Evolutionary conservation across 23 tunicate species (phyloP).

Genomic region (Diplosoma virens): DNA sequence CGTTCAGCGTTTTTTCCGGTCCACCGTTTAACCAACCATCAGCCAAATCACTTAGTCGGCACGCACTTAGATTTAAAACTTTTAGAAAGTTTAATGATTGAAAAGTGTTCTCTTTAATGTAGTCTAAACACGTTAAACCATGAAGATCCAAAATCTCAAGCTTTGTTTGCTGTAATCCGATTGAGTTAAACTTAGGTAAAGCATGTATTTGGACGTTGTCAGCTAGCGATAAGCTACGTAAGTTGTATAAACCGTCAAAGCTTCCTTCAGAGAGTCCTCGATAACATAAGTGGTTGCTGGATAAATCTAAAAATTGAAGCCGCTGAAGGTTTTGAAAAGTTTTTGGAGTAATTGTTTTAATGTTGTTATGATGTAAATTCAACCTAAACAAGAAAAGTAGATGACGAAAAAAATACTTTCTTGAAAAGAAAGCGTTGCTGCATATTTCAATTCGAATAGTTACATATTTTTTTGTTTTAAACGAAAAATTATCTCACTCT

Average conservation of each 20-base stretch:
- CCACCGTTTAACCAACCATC: conserved; percentile 82
- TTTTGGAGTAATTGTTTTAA: conserved; percentile 12
- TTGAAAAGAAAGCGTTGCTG: too few species aligned
- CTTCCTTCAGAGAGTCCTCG: conserved; percentile 16
- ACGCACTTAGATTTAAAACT: conserved; percentile 48
- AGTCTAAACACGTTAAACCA: conserved; percentile 7
- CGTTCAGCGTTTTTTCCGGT: conserved; percentile 37
- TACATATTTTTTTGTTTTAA: too few species aligned
- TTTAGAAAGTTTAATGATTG: background rate
- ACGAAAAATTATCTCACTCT: too few species aligned
- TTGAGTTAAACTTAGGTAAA: background rate
- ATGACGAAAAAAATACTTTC: too few species aligned
- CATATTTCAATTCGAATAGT: too few species aligned
- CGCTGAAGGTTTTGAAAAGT: conserved; percentile 25
- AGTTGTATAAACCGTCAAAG: background rate
- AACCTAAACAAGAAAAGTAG: conserved; percentile 56
- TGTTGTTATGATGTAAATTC: conserved; percentile 59
- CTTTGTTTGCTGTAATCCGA: conserved; percentile 14
- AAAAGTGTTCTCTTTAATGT: conserved; percentile 25
- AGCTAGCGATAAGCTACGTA: conserved; percentile 31
- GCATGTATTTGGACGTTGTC: background rate
- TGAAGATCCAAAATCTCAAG: conserved; percentile 32
- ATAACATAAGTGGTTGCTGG: conserved; percentile 25
- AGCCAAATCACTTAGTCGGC: conserved; percentile 32
- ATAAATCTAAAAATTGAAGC: conserved; percentile 52